phyloP scores from a whole-genome alignment of 2,888 invertebrate genomes.

The Oscheius sp. region DNA sequence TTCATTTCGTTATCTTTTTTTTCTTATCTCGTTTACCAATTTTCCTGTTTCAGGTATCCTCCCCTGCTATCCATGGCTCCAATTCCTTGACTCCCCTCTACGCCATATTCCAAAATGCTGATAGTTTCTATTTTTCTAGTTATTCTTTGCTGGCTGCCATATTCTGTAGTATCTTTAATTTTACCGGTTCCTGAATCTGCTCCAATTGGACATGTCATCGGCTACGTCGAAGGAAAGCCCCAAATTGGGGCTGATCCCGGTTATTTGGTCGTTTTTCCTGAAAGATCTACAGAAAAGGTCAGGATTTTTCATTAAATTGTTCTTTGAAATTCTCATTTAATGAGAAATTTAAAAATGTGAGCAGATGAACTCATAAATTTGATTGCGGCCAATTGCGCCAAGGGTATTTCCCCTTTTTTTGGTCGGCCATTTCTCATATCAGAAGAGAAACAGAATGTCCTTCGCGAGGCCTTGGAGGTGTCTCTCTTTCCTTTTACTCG shows the following conservation, averaged over 20 bases:
- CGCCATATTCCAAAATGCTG: neutral
- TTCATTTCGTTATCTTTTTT: no score
- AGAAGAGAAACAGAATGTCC: neutral
- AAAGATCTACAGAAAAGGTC: slow-evolving; percentile 63
- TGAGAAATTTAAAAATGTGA: no score
- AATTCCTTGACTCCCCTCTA: neutral
- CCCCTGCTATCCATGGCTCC: neutral
- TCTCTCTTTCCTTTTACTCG: slow-evolving; percentile 8
- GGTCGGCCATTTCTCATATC: neutral
- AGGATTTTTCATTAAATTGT: slow-evolving; percentile 3
- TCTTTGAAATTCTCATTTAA: no score
- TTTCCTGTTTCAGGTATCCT: neutral
- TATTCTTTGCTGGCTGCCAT: no score
- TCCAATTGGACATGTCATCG: slow-evolving; percentile 59
- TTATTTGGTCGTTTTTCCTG: slow-evolving; percentile 68
- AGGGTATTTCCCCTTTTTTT: slow-evolving; percentile 6
- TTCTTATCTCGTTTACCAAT: neutral
- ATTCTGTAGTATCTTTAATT: neutral
- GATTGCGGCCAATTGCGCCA: neutral
- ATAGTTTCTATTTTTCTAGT: slow-evolving; percentile 12
- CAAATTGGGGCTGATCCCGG: slow-evolving; percentile 46
- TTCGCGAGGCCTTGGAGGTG: slow-evolving; percentile 4
- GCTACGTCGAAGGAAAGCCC: slow-evolving; percentile 51
- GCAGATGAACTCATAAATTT: neutral
- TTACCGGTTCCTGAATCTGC: slow-evolving; percentile 49